These are phyloP conservation scores for Melinaea menophilus DNA, from an alignment of 2,888 invertebrate species.

Conservation along the genomic window DNA sequence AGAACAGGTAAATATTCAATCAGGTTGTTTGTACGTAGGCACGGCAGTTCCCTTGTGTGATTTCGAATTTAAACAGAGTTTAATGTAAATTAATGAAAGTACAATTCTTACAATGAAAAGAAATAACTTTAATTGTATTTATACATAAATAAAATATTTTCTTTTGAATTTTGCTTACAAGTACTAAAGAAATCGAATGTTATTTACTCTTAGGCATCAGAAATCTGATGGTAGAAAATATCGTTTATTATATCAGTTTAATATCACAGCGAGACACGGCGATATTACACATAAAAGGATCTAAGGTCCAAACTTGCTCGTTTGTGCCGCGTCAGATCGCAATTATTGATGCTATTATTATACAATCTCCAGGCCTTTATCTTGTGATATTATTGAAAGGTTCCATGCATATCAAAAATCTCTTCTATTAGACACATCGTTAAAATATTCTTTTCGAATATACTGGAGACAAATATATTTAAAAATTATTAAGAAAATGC, in stretches of 20 bases:
- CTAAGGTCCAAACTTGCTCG: constrained; percentile 7
- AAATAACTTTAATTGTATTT: background rate
- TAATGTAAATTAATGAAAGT: background rate
- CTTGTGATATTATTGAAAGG: constrained; percentile 8
- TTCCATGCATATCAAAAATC: constrained; percentile 6
- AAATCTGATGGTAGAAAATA: constrained; percentile 4
- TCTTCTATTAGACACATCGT: background rate
- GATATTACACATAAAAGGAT: constrained; percentile 13
- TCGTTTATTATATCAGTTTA: constrained; percentile 8
- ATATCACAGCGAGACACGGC: constrained; percentile 6
- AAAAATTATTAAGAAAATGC: background rate
- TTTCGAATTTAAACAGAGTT: background rate
- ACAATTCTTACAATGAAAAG: background rate
- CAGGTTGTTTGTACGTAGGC: constrained; percentile 10
- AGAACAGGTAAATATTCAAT: constrained; percentile 27
- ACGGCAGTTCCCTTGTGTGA: background rate
- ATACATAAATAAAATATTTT: background rate
- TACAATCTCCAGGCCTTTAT: constrained; percentile 7
- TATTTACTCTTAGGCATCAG: background rate
- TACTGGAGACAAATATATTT: no score
- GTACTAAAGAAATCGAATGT: background rate
- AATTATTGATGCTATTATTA: constrained; percentile 14
- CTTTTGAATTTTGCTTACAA: background rate
- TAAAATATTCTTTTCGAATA: background rate
- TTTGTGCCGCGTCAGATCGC: constrained; percentile 11